phyloP scores from a whole-genome alignment of 2,113 vertebrate species.

The Murina feae region DNA sequence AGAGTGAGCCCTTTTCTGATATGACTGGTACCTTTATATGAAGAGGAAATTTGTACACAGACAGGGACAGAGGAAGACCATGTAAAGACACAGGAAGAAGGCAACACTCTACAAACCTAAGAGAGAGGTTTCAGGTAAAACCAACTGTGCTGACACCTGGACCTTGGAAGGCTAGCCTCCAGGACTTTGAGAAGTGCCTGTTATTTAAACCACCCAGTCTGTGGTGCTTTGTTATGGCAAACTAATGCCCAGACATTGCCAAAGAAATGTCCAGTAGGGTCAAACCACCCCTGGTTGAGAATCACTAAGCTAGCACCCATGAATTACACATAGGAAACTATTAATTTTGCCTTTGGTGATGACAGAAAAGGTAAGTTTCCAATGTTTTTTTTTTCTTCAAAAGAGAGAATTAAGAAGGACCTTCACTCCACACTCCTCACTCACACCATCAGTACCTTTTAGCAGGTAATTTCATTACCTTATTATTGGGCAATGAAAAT shows the following conservation, averaged over 20 bases:
- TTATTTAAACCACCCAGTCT: neutral
- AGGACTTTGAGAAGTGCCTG: neutral
- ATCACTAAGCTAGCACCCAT: neutral
- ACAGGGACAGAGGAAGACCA: neutral
- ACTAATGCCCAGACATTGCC: neutral
- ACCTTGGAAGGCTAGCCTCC: neutral
- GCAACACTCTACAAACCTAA: neutral
- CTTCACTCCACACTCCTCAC: neutral
- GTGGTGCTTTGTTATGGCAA: neutral
- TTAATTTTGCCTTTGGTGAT: neutral
- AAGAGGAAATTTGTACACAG: neutral
- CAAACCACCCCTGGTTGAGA: neutral
- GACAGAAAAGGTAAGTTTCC: neutral
- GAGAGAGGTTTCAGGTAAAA: neutral
- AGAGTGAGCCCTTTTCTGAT: neutral
- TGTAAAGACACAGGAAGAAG: neutral
- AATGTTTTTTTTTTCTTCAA: neutral
- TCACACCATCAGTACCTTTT: neutral
- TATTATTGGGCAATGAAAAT: constrained; percentile 14
- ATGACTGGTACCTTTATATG: neutral
- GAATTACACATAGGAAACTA: neutral
- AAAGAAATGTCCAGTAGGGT: neutral
- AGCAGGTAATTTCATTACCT: constrained; percentile 11
- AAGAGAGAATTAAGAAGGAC: neutral
- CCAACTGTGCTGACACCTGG: neutral